phyloP scores from a whole-genome alignment of 2,113 vertebrate genomes.

The Oryctolagus cuniculus region DNA sequence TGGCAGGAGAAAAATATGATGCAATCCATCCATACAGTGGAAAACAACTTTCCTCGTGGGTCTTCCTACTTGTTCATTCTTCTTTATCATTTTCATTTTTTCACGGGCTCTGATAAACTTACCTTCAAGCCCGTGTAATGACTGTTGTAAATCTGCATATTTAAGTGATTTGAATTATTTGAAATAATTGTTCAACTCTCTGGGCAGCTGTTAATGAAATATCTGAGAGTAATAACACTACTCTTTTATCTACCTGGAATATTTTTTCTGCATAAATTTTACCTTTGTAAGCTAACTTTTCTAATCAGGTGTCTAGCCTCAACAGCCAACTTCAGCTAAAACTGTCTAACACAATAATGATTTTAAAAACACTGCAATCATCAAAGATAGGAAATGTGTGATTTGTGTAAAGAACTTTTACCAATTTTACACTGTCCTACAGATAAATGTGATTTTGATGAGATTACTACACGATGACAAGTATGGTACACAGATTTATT shows the following conservation, averaged over 20 bases:
- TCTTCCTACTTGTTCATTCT: neutral
- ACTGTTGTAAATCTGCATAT: slow-evolving; percentile 58
- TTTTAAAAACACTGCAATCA: neutral
- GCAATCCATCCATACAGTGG: neutral
- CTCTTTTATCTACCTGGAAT: slow-evolving; percentile 73
- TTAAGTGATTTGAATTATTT: slow-evolving; percentile 69
- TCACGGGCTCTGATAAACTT: slow-evolving; percentile 41
- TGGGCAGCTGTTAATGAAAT: slow-evolving; percentile 69
- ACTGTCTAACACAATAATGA: slow-evolving; percentile 16
- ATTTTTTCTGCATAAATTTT: slow-evolving; percentile 49
- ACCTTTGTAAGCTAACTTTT: slow-evolving; percentile 44
- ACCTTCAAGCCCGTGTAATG: slow-evolving; percentile 18
- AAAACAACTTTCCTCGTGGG: slow-evolving; percentile 10
- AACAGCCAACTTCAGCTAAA: slow-evolving; percentile 42
- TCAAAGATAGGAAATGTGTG: slow-evolving; percentile 50
- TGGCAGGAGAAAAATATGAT: slow-evolving; percentile 33
- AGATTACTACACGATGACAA: slow-evolving; percentile 55
- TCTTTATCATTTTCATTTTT: slow-evolving; percentile 28
- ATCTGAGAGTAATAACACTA: slow-evolving; percentile 78
- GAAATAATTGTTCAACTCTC: slow-evolving; percentile 56
- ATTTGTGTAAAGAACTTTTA: slow-evolving; percentile 46
- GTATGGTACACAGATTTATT: slow-evolving; percentile 63
- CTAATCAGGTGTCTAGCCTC: slow-evolving; percentile 47
- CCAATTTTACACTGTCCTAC: slow-evolving; percentile 34
- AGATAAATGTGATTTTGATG: slow-evolving; percentile 67